phyloP scores from a whole-genome alignment of 2,888 invertebrate genomes.

The Clunio marinus region DNA sequence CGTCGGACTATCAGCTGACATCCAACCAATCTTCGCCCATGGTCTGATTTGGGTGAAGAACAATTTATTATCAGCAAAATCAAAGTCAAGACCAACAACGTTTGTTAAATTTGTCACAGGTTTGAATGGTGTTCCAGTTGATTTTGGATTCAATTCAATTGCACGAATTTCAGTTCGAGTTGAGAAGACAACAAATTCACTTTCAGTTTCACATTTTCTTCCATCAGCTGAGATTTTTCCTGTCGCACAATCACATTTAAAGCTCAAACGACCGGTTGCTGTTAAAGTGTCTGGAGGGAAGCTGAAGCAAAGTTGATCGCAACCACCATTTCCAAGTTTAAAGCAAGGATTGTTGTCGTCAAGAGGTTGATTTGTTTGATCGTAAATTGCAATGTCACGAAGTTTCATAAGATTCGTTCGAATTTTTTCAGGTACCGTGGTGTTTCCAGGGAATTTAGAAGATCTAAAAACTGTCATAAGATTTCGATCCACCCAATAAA shows the following conservation, averaged over 20 bases:
- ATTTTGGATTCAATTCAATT: slow-evolving; percentile 79
- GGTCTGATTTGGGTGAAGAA: slow-evolving; percentile 92
- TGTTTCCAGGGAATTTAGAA: slow-evolving; percentile 71
- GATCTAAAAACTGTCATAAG: slow-evolving; percentile 77
- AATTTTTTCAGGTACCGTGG: slow-evolving; percentile 61
- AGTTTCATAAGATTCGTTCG: slow-evolving; percentile 80
- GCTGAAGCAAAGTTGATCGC: slow-evolving; percentile 94
- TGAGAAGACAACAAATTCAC: slow-evolving; percentile 88
- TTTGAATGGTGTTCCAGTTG: slow-evolving; percentile 77
- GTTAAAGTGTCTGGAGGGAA: slow-evolving; percentile 66
- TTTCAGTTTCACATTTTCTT: slow-evolving; percentile 74
- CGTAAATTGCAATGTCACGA: slow-evolving; percentile 87
- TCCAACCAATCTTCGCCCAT: slow-evolving; percentile 81
- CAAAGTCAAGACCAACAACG: slow-evolving; percentile 93
- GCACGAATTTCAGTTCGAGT: slow-evolving; percentile 91
- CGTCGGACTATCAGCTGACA: slow-evolving; percentile 67
- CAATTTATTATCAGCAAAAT: slow-evolving; percentile 79
- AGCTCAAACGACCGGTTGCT: slow-evolving; percentile 52
- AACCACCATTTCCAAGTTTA: slow-evolving; percentile 72
- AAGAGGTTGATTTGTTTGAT: slow-evolving; percentile 78
- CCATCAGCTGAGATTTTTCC: slow-evolving; percentile 67
- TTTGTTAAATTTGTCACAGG: slow-evolving; percentile 82
- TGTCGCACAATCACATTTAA: slow-evolving; percentile 86
- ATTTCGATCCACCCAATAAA: slow-evolving; percentile 95
- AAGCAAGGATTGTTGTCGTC: slow-evolving; percentile 79